Conservation (phyloP, 2,888 invertebrate genomes). For the Reticulitermes lucifugus region DNA sequence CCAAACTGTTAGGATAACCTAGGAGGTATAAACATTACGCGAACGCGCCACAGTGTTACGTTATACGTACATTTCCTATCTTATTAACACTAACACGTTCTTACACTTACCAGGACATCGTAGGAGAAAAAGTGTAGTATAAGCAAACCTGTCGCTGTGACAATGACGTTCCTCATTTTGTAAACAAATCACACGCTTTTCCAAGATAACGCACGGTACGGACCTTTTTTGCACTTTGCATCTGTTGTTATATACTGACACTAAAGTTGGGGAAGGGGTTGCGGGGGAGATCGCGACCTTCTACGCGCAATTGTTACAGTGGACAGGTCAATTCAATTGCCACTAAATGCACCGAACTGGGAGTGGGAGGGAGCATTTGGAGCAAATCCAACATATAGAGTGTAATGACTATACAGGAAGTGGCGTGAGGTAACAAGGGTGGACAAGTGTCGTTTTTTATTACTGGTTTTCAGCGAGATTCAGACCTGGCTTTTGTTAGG, state of each 20-base stretch:
- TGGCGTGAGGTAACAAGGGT: neutral
- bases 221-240: too few species aligned
- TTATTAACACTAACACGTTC: too few species aligned
- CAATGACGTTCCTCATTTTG: neutral
- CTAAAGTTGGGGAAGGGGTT: neutral
- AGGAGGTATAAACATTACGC: too few species aligned
- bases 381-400: constrained; percentile 26
- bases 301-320: constrained; percentile 22
- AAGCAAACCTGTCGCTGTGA: neutral
- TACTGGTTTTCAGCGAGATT: too few species aligned
- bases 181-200: constrained; percentile 6
- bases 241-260: neutral
- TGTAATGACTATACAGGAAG: neutral
- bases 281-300: constrained; percentile 25
- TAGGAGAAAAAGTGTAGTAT: neutral
- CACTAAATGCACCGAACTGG: constrained; percentile 19
- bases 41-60: too few species aligned
- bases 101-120: constrained; percentile 1
- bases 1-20: too few species aligned
- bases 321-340: constrained; percentile 44
- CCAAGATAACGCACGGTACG: neutral
- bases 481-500: too few species aligned
- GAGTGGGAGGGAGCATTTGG: constrained; percentile 26
- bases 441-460: too few species aligned
- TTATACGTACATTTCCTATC: too few species aligned